phyloP scores from a whole-genome alignment of 37 sponge, comb jelly and placozoan species.

The Chondrosia reniformis region DNA sequence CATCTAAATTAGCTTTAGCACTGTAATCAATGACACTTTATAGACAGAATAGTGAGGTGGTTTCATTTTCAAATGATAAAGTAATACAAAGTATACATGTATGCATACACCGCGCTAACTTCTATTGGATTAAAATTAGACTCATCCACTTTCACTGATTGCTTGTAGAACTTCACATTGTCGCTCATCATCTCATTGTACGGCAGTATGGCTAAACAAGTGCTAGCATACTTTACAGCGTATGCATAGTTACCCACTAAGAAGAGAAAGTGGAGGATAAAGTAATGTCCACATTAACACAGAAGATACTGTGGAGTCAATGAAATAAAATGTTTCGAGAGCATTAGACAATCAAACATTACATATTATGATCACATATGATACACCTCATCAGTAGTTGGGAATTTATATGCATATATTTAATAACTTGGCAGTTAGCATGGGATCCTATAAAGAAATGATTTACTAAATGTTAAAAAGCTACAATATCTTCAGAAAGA shows the following conservation, averaged over 20 bases:
- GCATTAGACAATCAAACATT: no score
- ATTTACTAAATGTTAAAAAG: no score
- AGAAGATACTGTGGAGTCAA: no score
- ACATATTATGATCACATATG: no score
- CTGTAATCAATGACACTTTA: background rate
- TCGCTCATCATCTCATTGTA: slow-evolving; percentile 38
- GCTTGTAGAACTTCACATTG: slow-evolving; percentile 43
- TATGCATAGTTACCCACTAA: slow-evolving; percentile 35
- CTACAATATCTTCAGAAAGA: no score
- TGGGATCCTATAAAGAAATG: no score
- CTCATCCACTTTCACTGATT: slow-evolving; percentile 9
- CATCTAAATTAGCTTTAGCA: no score
- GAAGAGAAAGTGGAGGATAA: background rate
- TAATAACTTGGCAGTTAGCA: no score
- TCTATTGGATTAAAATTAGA: slow-evolving; percentile 46
- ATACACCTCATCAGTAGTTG: no score
- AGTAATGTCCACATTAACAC: no score
- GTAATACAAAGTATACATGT: background rate
- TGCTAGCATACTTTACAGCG: slow-evolving; percentile 53
- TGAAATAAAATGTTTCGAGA: no score
- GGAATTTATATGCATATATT: no score
- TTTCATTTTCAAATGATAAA: background rate
- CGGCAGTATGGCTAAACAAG: slow-evolving; percentile 35
- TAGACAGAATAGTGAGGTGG: background rate
- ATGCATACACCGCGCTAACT: slow-evolving; percentile 27